phyloP scores from a whole-genome alignment of 2,888 invertebrate genomes.

The Melitaea athalia region DNA sequence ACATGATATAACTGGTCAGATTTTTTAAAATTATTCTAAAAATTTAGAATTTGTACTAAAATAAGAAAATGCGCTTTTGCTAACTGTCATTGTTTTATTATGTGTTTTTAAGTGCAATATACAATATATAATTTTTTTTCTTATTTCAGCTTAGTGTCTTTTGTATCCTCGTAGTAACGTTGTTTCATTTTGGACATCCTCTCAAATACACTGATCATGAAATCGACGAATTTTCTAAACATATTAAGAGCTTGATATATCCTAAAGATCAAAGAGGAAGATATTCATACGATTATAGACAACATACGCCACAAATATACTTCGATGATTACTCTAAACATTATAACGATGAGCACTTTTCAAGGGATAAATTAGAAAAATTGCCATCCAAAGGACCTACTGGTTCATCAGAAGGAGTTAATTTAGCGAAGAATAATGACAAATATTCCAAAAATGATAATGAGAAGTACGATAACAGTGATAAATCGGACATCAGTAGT shows the following conservation, averaged over 20 bases:
- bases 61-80: too few relatives aligned
- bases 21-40: too few relatives aligned
- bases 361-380: too few relatives aligned
- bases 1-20: neutral
- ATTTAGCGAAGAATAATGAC: neutral
- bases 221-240: neutral
- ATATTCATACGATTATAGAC: neutral
- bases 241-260: neutral
- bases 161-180: constrained; percentile 2
- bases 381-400: too few relatives aligned
- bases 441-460: neutral
- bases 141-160: constrained; percentile 15
- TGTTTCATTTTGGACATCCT: neutral
- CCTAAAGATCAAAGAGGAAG: neutral
- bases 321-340: too few relatives aligned
- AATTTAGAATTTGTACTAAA: too few relatives aligned
- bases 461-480: too few relatives aligned
- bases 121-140: neutral
- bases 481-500: neutral
- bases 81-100: too few relatives aligned
- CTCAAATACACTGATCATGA: neutral
- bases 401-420: too few relatives aligned
- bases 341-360: too few relatives aligned
- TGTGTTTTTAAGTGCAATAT: too few relatives aligned
- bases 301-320: neutral